A percentile compares a stretch with the other conserved stretches of the same genome.
These are phyloP conservation scores for Taphrorychus bicolor DNA, from an alignment of 2,888 invertebrate species.

Conservation along the genomic window DNA sequence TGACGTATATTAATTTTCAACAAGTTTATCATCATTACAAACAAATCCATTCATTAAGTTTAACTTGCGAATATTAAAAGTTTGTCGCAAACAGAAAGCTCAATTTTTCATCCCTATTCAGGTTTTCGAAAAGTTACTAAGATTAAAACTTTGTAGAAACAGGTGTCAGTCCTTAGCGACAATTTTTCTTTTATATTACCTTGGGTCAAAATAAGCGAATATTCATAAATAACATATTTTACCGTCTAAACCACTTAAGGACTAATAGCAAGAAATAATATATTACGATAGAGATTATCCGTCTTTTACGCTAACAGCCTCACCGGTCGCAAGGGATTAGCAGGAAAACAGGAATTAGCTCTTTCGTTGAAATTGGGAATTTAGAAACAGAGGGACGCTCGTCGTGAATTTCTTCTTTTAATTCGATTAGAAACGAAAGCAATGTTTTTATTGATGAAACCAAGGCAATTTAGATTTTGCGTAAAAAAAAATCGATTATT, in stretches of 20 bases:
- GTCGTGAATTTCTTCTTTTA: too few species aligned
- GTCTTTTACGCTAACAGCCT: constrained; percentile 18
- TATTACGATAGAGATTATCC: constrained; percentile 22
- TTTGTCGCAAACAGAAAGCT: constrained; percentile 42
- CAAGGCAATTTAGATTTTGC: too few species aligned
- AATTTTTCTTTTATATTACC: not conserved
- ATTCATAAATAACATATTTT: too few species aligned
- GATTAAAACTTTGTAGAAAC: not conserved
- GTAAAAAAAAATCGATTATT: too few species aligned
- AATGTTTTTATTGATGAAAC: too few species aligned
- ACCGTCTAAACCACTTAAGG: not conserved
- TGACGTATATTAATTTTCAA: constrained; percentile 51
- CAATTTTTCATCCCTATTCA: constrained; percentile 44
- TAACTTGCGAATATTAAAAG: constrained; percentile 52
- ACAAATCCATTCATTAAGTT: constrained; percentile 55
- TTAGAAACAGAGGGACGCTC: too few species aligned
- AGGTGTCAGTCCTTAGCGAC: not conserved
- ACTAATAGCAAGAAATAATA: not conserved
- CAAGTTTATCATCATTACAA: constrained; percentile 55
- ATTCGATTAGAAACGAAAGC: too few species aligned
- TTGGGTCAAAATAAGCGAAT: not conserved
- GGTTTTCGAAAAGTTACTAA: not conserved
- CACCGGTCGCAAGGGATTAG: constrained; percentile 17
- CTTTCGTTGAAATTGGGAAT: too few species aligned
- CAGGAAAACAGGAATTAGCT: constrained; percentile 11